These are phyloP conservation scores for Styela plicata DNA, from an alignment of 23 tunicate genomes.

Conservation along the genomic window DNA sequence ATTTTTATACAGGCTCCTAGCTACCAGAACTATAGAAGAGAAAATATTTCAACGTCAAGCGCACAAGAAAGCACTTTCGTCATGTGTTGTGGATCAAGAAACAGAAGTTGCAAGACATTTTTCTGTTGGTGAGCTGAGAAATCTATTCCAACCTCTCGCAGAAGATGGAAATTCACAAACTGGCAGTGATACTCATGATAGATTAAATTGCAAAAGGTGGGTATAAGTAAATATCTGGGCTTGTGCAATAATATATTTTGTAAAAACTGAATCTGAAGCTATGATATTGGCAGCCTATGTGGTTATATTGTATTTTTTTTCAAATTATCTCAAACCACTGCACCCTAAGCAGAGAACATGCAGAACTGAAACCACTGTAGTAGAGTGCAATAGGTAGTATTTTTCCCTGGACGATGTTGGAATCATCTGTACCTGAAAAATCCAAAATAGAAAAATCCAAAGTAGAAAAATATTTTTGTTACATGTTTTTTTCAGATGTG, in stretches of 20 bases:
- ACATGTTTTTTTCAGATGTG: slow-evolving; percentile 52
- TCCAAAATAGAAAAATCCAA: too few relatives aligned
- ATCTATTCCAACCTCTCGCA: slow-evolving; percentile 44
- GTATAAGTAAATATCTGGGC: too few relatives aligned
- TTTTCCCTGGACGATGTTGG: too few relatives aligned
- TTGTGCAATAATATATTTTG: too few relatives aligned
- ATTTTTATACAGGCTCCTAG: slow-evolving; percentile 47
- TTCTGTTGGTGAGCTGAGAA: slow-evolving; percentile 64
- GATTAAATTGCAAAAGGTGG: slow-evolving; percentile 67
- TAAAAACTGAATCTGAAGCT: too few relatives aligned
- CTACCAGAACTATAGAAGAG: slow-evolving; percentile 85
- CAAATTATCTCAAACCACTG: too few relatives aligned
- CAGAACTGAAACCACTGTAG: too few relatives aligned
- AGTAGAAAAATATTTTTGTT: background rate
- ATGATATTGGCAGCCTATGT: too few relatives aligned
- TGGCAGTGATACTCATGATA: slow-evolving; percentile 65
- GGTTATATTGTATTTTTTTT: too few relatives aligned
- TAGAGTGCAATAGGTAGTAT: too few relatives aligned
- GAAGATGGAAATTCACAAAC: slow-evolving; percentile 1
- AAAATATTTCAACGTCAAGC: slow-evolving; percentile 94
- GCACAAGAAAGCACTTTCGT: slow-evolving; percentile 93
- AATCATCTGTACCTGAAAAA: too few relatives aligned
- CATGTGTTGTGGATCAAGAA: slow-evolving; percentile 95
- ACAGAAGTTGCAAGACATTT: slow-evolving; percentile 86
- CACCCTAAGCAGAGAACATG: too few relatives aligned